These are phyloP conservation scores for Micropoecilia bifurca DNA, from an alignment of 2,797 vertebrate genomes.

Conservation along the genomic window DNA sequence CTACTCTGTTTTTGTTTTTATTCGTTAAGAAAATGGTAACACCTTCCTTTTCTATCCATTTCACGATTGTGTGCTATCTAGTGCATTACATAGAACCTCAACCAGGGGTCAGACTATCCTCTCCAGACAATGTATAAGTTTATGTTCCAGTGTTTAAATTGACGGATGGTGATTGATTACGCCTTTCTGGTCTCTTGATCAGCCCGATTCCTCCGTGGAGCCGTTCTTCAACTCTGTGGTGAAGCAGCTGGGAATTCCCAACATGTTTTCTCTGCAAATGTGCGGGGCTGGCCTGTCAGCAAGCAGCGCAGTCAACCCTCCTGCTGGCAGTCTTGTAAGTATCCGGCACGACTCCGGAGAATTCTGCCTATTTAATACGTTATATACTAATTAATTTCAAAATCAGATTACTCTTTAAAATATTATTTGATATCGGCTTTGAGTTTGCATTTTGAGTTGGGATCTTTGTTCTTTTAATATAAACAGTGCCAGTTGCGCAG, in stretches of 20 bases:
- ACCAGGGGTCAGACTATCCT: background rate
- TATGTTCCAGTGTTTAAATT: background rate
- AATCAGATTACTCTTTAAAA: background rate
- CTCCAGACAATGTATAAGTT: background rate
- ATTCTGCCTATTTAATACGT: background rate
- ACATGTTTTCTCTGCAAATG: slow-evolving; percentile 98
- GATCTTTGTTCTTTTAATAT: background rate
- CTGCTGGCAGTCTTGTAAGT: slow-evolving; percentile 95
- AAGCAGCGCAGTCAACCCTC: slow-evolving; percentile 76
- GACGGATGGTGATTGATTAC: background rate
- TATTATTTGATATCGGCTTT: background rate
- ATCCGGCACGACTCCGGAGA: slow-evolving; percentile 28
- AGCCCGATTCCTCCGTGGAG: slow-evolving; percentile 93
- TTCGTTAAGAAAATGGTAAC: background rate
- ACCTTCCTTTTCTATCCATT: background rate
- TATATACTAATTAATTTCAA: background rate
- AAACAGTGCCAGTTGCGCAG: too few relatives aligned
- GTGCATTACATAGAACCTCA: background rate
- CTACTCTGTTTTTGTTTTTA: background rate
- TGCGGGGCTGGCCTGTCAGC: slow-evolving; percentile 89
- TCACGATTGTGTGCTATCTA: background rate
- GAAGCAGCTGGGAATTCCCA: slow-evolving; percentile 86
- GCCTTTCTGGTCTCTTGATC: slow-evolving; percentile 23
- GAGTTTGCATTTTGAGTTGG: background rate
- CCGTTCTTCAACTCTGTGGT: slow-evolving; percentile 96